A percentile compares a stretch with the other conserved stretches of the same genome.
Evolutionary conservation across 1,140 invertebrate species (phyloP).

Genomic region (Nasonia vitripennis): DNA sequence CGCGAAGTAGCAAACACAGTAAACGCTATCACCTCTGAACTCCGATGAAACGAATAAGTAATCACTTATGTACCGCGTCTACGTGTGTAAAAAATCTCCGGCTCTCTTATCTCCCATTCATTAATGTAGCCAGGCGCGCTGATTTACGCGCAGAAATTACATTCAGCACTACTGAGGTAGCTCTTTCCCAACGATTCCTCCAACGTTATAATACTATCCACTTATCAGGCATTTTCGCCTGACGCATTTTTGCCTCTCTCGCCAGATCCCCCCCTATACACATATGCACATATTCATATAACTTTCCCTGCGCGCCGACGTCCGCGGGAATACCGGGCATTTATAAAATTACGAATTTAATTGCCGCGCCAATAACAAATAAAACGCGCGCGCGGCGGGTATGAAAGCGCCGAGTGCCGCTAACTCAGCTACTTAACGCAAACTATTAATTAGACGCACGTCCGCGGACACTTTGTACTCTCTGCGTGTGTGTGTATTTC

Average conservation of each 20-base stretch:
- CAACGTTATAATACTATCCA: neutral
- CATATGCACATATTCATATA: neutral
- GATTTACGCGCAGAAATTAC: constrained; percentile 18
- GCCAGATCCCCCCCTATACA: neutral
- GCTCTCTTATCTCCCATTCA: constrained; percentile 1
- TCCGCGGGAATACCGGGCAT: neutral
- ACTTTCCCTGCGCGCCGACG: constrained; percentile 11
- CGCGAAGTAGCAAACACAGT: neutral
- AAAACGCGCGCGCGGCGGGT: constrained; percentile 16
- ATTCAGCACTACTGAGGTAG: constrained; percentile 43
- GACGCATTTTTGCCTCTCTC: neutral
- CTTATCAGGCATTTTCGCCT: neutral
- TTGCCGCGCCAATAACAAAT: constrained; percentile 17
- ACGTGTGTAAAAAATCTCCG: neutral
- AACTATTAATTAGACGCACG: constrained; percentile 49
- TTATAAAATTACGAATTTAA: constrained; percentile 28
- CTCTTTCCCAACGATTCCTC: neutral
- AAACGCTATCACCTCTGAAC: constrained; percentile 10
- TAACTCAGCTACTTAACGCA: constrained; percentile 52
- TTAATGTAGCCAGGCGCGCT: neutral
- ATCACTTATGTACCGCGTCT: neutral
- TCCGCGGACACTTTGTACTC: constrained; percentile 21
- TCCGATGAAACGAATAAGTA: neutral
- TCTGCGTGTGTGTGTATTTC: neutral
- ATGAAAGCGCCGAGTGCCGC: constrained; percentile 40